Evolutionary conservation across 2,113 vertebrate genomes (phyloP), one percentile per base, ranked within the genome.

Genomic region (Actenoides hombroni): DNA sequence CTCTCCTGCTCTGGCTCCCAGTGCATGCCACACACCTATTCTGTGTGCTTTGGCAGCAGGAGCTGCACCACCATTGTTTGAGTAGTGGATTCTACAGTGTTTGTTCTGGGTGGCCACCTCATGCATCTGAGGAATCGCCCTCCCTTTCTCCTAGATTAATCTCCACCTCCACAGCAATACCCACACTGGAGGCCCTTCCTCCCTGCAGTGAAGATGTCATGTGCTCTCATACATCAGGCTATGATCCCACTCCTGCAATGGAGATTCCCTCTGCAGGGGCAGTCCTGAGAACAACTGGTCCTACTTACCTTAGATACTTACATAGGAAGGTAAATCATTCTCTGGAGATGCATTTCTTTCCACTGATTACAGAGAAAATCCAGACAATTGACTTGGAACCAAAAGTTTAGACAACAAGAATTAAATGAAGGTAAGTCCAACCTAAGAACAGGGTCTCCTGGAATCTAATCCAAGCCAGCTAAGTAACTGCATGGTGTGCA

Each of bases 81-180:
- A 88, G 49, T 2, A 79, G 26, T 20, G 57, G 80, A 63, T 60
- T 54, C 44, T 6, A 46, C 10, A 17, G 14, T 37, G 29, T 60
- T 83, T 76, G 67, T 9, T 40, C 81, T 68, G 23, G 67, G 71
- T 51, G 53, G 76, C 28, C 13, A 37, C 40, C 84, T 57, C 16
- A 0, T 7, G 8, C 0, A 1, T 16, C 10, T 28, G 33, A 15
- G 56, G 35, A 60, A 40, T 39, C 0, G 3, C 33, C n/a, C n/a
- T 70, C 25, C 51, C 29, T 51, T 80, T 79, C 67, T 83, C 61
- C n/a, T 37, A 31, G 46, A 35, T 48, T 56, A 9, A 20, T 31
- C 54, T 78, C 70, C 33, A 40, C 10, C 10, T 33, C 9, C 14
- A 11, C 40, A 40, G 74, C 1, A 0, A 64, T 18, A 39, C 51